A percentile compares a stretch with the other conserved stretches of the same genome.
These are phyloP conservation scores for Protodeltote pygarga DNA, from an alignment of 2,888 invertebrate species.

Conservation along the genomic window DNA sequence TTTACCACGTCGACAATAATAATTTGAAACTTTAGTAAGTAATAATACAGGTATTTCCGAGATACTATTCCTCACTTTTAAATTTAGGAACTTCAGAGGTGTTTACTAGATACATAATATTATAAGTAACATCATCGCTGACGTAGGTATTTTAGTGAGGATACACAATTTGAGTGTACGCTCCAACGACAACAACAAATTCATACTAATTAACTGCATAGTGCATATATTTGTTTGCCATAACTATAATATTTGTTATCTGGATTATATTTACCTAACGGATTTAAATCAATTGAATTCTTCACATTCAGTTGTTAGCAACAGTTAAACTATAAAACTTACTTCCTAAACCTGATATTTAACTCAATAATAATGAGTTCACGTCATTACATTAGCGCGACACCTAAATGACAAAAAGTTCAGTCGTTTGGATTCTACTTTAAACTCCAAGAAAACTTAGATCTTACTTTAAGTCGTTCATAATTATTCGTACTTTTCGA, in stretches of 20 bases:
- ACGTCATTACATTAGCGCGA: background rate
- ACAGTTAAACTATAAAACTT: slow-evolving; percentile 2
- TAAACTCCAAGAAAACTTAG: slow-evolving; percentile 55
- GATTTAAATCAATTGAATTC: background rate
- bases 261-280: slow-evolving; percentile 9
- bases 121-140: background rate
- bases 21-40: slow-evolving; percentile 69
- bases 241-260: background rate
- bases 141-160: background rate
- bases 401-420: slow-evolving; percentile 51
- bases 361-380: slow-evolving; percentile 7
- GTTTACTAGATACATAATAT: background rate
- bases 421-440: slow-evolving; percentile 65
- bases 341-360: slow-evolving; percentile 5
- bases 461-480: slow-evolving; percentile 26
- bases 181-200: slow-evolving; percentile 1
- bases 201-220: background rate
- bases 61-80: slow-evolving; percentile 1
- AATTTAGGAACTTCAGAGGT: slow-evolving; percentile 29
- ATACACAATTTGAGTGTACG: background rate
- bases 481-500: slow-evolving; percentile 21
- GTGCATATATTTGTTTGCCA: background rate
- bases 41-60: background rate
- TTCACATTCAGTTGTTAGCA: background rate
- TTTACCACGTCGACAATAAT: slow-evolving; percentile 70